phyloP scores from a whole-genome alignment of 2,113 vertebrate genomes.

The human region DNA sequence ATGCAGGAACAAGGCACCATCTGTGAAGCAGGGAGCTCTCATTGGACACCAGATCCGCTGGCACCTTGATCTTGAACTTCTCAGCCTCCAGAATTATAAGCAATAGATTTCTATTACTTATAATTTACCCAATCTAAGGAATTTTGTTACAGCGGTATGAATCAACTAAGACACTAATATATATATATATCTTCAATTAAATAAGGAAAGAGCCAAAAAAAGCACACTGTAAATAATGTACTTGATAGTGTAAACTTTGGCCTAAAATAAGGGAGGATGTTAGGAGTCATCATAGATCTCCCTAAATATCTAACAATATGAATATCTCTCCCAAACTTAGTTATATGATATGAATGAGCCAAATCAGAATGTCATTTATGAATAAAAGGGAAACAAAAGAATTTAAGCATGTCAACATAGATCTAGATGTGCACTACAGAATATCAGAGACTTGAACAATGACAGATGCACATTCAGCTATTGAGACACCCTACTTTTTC shows the following conservation, averaged over 20 bases:
- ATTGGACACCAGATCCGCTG: background rate
- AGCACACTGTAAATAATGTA: background rate
- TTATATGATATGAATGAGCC: background rate
- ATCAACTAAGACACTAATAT: background rate
- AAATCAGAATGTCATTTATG: background rate
- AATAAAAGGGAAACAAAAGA: background rate
- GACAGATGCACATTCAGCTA: background rate
- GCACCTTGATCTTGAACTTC: background rate
- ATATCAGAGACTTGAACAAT: background rate
- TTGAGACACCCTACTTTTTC: accelerated
- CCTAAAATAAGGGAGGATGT: background rate
- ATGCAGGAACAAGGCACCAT: background rate
- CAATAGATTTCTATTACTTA: background rate
- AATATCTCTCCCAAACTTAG: background rate
- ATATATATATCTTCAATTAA: background rate
- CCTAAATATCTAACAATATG: background rate
- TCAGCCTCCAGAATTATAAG: background rate
- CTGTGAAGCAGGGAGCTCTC: background rate
- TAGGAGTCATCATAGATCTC: accelerated
- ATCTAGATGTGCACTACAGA: no score
- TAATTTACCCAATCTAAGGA: no score
- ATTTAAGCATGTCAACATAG: background rate
- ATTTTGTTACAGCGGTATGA: background rate
- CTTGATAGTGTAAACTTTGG: background rate
- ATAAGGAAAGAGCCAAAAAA: background rate